phyloP scores from a whole-genome alignment of 2,888 invertebrate species.

The Hydrotaea diabolus region DNA sequence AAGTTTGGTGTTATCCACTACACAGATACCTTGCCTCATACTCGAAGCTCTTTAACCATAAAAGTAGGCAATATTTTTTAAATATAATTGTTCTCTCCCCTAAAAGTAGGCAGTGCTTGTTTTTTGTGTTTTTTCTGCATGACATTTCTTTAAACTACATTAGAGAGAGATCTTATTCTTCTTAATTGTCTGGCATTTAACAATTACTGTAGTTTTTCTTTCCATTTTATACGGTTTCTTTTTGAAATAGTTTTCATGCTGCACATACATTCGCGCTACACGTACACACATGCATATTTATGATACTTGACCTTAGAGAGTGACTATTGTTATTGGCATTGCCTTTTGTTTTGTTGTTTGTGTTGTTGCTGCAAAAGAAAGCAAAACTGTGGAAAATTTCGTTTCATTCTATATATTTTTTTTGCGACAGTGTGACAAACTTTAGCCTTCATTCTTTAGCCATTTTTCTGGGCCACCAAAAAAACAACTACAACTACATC shows the following conservation, averaged over 20 bases:
- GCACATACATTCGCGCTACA: neutral
- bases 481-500: slow-evolving; percentile 4
- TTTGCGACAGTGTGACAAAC: slow-evolving; percentile 53
- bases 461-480: neutral
- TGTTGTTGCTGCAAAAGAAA: slow-evolving; percentile 2
- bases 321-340: slow-evolving; percentile 53
- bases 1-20: neutral
- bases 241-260: neutral
- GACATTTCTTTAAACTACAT: neutral
- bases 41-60: neutral
- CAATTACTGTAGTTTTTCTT: slow-evolving; percentile 43
- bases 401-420: neutral
- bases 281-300: slow-evolving; percentile 8
- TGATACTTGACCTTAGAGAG: slow-evolving; percentile 65
- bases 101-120: neutral
- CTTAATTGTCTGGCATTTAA: slow-evolving; percentile 42
- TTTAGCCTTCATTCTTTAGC: slow-evolving; percentile 60
- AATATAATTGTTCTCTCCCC: neutral
- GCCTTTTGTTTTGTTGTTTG: slow-evolving; percentile 21
- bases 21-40: neutral
- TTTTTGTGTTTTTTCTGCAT: neutral
- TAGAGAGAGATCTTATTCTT: neutral
- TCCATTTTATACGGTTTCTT: neutral
- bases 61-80: slow-evolving; percentile 11
- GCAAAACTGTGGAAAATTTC: slow-evolving; percentile 39